These are phyloP conservation scores for Ceryle rudis DNA, from an alignment of 2,797 vertebrate species.

Conservation along the genomic window DNA sequence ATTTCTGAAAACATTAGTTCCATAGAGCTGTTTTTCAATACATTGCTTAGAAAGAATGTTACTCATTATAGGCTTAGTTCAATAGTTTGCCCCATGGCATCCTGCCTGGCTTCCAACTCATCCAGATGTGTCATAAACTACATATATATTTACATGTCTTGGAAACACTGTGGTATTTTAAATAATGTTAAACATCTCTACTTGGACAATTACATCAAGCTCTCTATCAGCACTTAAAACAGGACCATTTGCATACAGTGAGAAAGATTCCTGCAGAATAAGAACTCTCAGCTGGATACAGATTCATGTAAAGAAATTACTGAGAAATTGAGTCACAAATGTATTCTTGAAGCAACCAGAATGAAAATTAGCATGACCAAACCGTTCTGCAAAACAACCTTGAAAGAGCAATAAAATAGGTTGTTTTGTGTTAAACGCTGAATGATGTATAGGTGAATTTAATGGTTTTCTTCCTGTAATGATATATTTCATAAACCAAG, in stretches of 20 bases:
- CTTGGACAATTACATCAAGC: background rate
- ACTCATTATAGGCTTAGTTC: background rate
- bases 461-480: background rate
- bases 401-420: background rate
- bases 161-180: background rate
- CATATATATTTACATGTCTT: background rate
- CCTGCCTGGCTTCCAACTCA: background rate
- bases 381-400: background rate
- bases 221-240: background rate
- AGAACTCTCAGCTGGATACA: background rate
- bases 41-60: background rate
- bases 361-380: background rate
- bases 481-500: background rate
- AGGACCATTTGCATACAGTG: background rate
- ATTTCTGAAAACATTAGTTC: background rate
- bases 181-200: background rate
- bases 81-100: background rate
- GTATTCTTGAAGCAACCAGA: background rate
- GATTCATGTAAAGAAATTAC: background rate
- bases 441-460: background rate
- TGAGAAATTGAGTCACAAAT: background rate
- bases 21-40: background rate
- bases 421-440: background rate
- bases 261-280: background rate
- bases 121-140: background rate